Conservation (phyloP, 2,113 vertebrate species). For the Peromyscus maniculatus region DNA sequence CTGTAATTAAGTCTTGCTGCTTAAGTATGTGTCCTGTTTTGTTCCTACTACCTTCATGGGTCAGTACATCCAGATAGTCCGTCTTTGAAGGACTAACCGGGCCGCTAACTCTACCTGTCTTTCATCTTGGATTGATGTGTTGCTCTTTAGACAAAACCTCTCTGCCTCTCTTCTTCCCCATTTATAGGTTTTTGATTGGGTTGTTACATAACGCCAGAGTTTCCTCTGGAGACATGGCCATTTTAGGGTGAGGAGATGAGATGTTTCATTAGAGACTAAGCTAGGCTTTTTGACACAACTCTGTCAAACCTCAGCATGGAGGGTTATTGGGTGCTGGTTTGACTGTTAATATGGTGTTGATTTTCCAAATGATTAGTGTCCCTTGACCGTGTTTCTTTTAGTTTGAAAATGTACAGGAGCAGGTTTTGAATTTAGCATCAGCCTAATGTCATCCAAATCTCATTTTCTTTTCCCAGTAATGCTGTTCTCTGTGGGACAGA, state of each 20-base stretch:
- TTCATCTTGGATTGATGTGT: not conserved
- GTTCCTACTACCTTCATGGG: not conserved
- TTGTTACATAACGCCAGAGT: not conserved
- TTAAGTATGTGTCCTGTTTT: not conserved
- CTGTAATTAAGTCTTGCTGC: not conserved
- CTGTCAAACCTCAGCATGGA: not conserved
- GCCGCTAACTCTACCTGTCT: not conserved
- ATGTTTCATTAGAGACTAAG: not conserved
- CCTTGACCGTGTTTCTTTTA: slow-evolving; percentile 18
- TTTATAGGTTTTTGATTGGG: not conserved
- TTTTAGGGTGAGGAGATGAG: not conserved
- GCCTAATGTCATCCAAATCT: not conserved
- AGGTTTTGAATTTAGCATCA: not conserved
- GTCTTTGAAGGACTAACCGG: not conserved
- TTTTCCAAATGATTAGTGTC: slow-evolving; percentile 38
- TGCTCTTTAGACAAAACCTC: not conserved
- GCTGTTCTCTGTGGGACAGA: not conserved
- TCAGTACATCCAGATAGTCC: not conserved
- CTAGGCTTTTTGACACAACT: not conserved
- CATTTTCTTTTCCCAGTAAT: slow-evolving; percentile 51
- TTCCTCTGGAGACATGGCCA: not conserved
- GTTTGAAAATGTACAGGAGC: not conserved
- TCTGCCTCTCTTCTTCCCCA: not conserved
- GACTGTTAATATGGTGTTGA: slow-evolving; percentile 22
- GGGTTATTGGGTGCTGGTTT: not conserved